Conservation (phyloP, 1,140 invertebrate species). For the Matsumurasca onukii region DNA sequence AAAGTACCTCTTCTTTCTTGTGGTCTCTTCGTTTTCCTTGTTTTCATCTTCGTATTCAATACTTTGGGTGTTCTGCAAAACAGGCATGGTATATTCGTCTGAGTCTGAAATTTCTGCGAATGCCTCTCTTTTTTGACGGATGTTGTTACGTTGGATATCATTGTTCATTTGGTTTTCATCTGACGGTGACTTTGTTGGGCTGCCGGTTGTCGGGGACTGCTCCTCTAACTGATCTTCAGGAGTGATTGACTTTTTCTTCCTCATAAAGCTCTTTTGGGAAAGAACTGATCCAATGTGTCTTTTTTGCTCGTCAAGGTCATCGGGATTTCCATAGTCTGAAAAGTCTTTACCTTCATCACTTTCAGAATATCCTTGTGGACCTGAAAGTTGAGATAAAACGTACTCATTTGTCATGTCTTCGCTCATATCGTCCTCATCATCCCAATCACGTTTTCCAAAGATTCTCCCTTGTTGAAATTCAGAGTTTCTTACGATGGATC, state of each 20-base stretch:
- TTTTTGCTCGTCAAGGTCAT: constrained; percentile 31
- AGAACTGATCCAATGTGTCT: constrained; percentile 31
- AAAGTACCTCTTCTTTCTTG: constrained; percentile 38
- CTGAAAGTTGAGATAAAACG: constrained; percentile 38
- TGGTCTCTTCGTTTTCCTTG: constrained; percentile 28
- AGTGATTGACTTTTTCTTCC: constrained; percentile 30
- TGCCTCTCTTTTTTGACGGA: constrained; percentile 40
- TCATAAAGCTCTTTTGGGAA: constrained; percentile 30
- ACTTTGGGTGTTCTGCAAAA: constrained; percentile 36
- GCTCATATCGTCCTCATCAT: constrained; percentile 1
- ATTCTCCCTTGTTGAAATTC: neutral
- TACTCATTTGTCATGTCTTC: constrained; percentile 33
- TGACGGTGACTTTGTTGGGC: neutral
- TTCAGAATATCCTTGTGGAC: constrained; percentile 20
- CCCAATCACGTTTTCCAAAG: constrained; percentile 16
- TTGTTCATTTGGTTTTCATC: constrained; percentile 25
- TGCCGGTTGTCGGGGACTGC: constrained; percentile 3
- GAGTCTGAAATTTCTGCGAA: constrained; percentile 22
- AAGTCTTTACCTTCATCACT: constrained; percentile 21
- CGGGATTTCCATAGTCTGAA: neutral
- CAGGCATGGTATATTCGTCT: constrained; percentile 39
- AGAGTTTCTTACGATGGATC: constrained; percentile 18
- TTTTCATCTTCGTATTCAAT: constrained; percentile 35
- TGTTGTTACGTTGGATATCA: constrained; percentile 1
- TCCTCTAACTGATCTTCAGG: constrained; percentile 31